A percentile compares a stretch with the other conserved stretches of the same genome.
Evolutionary conservation across 2,888 invertebrate genomes (phyloP).

Genomic region (Marronus borbonicus): DNA sequence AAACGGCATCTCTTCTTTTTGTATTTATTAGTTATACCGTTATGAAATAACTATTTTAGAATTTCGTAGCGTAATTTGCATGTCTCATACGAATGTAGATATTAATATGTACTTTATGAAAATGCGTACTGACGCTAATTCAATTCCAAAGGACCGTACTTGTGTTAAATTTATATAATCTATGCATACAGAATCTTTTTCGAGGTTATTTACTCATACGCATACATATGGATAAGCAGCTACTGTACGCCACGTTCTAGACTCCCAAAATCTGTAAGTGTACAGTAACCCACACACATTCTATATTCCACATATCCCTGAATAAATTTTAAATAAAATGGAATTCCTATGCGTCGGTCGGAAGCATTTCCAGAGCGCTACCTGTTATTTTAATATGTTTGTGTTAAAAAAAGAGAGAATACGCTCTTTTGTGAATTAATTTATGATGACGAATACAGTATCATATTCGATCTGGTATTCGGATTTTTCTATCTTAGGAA

Average conservation of each 20-base stretch:
- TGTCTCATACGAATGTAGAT: too few species aligned
- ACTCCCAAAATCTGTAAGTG: slow-evolving; percentile 9
- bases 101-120: too few species aligned
- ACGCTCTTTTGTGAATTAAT: slow-evolving; percentile 1
- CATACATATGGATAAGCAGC: slow-evolving; percentile 12
- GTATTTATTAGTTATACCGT: too few species aligned
- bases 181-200: slow-evolving; percentile 9
- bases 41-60: too few species aligned
- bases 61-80: too few species aligned
- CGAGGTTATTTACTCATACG: too few species aligned
- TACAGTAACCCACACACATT: slow-evolving; percentile 19
- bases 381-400: slow-evolving; percentile 22
- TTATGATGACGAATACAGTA: not conserved
- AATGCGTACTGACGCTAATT: too few species aligned
- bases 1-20: too few species aligned
- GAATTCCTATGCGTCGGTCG: not conserved
- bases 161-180: too few species aligned
- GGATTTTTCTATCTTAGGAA: too few species aligned
- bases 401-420: not conserved
- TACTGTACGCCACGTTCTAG: not conserved
- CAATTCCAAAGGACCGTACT: too few species aligned
- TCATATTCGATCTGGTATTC: too few species aligned
- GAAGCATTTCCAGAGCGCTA: not conserved
- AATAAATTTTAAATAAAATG: slow-evolving; percentile 27
- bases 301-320: slow-evolving; percentile 15